Evolutionary conservation across 2,888 invertebrate species (phyloP).

Genomic region (Laspeyria flexula): DNA sequence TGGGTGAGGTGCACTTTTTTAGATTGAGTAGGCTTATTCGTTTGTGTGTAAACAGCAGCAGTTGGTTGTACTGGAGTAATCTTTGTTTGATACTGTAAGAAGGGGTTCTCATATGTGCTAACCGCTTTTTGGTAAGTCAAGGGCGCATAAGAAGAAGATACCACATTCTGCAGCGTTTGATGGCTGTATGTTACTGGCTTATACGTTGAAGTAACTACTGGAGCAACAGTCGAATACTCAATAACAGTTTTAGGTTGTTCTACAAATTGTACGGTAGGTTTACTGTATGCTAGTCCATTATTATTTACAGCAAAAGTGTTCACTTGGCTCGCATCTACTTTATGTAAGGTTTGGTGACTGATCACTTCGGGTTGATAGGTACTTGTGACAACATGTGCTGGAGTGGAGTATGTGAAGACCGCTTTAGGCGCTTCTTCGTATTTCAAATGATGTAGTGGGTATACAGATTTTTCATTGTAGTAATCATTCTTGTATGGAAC

Average conservation of each 20-base stretch:
- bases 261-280: constrained; percentile 59
- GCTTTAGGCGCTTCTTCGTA: constrained; percentile 58
- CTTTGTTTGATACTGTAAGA: constrained; percentile 64
- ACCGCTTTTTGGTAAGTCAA: constrained; percentile 54
- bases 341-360: constrained; percentile 66
- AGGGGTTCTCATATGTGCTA: constrained; percentile 68
- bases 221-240: constrained; percentile 59
- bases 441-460: too few relatives aligned
- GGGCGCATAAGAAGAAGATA: constrained; percentile 61
- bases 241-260: constrained; percentile 60
- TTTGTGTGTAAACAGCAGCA: constrained; percentile 63
- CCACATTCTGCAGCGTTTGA: constrained; percentile 69
- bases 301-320: constrained; percentile 3
- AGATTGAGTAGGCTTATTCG: constrained; percentile 62
- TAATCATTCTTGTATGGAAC: too few relatives aligned
- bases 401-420: constrained; percentile 18
- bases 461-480: too few relatives aligned
- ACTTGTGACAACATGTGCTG: constrained; percentile 25
- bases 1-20: constrained; percentile 60
- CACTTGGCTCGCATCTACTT: constrained; percentile 40
- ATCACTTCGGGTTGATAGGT: constrained; percentile 63
- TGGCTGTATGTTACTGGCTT: constrained; percentile 70
- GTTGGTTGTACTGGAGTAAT: constrained; percentile 66
- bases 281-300: constrained; percentile 63
- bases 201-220: constrained; percentile 61